Conservation (phyloP, 2,888 invertebrate species). For the Cerastis leucographa region DNA sequence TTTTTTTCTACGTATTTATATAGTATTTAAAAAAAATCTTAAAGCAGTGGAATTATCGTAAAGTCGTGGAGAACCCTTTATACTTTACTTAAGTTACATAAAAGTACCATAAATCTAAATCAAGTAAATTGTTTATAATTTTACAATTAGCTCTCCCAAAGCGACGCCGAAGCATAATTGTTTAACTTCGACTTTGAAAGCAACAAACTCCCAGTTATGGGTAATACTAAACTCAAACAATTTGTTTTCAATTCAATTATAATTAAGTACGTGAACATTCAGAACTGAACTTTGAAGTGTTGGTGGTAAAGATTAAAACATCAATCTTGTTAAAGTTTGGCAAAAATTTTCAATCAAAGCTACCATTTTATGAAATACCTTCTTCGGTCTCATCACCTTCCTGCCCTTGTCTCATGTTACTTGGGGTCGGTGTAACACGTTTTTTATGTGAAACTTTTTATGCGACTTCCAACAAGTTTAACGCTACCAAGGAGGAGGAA, state of each 20-base stretch:
- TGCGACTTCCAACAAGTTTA: no score
- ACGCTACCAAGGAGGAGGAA: no score
- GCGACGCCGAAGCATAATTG: constrained; percentile 38
- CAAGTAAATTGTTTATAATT: constrained; percentile 21
- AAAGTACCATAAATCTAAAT: constrained; percentile 13
- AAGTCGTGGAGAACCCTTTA: no score
- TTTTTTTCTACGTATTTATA: no score
- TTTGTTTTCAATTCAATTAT: constrained; percentile 47
- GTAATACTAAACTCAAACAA: constrained; percentile 45
- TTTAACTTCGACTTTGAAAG: constrained; percentile 30
- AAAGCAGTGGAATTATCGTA: no score
- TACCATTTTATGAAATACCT: not conserved
- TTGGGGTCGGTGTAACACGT: no score
- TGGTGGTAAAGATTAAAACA: constrained; percentile 31
- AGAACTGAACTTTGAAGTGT: constrained; percentile 28
- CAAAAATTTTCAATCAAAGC: not conserved
- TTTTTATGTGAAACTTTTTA: no score
- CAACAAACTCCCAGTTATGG: constrained; percentile 27
- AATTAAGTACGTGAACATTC: constrained; percentile 21
- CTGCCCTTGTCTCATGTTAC: no score
- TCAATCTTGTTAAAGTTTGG: constrained; percentile 6
- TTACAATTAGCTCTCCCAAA: constrained; percentile 12
- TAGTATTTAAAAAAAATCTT: no score
- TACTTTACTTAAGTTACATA: not conserved
- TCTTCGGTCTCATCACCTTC: no score